Conservation (phyloP, 2,888 invertebrate genomes). For the Bellardia bayeri region DNA sequence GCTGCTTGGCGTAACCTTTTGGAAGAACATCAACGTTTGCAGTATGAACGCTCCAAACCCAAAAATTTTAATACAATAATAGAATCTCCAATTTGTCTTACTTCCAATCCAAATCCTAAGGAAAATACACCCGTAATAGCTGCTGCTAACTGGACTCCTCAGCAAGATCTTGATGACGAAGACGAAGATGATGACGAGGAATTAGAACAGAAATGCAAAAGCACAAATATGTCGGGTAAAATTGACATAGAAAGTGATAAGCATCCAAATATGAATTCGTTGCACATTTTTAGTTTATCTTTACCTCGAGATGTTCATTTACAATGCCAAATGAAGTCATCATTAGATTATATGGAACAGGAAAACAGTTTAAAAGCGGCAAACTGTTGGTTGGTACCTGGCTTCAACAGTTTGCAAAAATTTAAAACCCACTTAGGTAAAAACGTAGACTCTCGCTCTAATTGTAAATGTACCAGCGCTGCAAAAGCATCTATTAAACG, state of each 20-base stretch:
- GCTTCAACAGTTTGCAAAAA: slow-evolving; percentile 89
- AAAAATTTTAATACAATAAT: slow-evolving; percentile 59
- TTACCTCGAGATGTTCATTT: slow-evolving; percentile 88
- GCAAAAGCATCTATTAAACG: not conserved
- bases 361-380: slow-evolving; percentile 28
- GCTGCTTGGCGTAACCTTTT: slow-evolving; percentile 91
- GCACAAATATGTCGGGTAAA: not conserved
- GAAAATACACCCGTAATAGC: slow-evolving; percentile 56
- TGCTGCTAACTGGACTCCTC: slow-evolving; percentile 90
- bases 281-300: slow-evolving; percentile 90
- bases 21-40: slow-evolving; percentile 77
- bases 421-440: slow-evolving; percentile 89
- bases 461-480: slow-evolving; percentile 73
- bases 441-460: slow-evolving; percentile 75
- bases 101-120: slow-evolving; percentile 22
- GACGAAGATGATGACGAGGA: slow-evolving; percentile 76
- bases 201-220: slow-evolving; percentile 30
- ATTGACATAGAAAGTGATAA: not conserved
- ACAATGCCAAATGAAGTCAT: slow-evolving; percentile 37
- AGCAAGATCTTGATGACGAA: slow-evolving; percentile 92
- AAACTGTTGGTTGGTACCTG: slow-evolving; percentile 78
- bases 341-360: slow-evolving; percentile 16
- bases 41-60: slow-evolving; percentile 40
- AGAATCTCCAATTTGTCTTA: slow-evolving; percentile 74
- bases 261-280: slow-evolving; percentile 83